Conservation (phyloP, 2,888 invertebrate species). For the Ennomos fuscantarius region DNA sequence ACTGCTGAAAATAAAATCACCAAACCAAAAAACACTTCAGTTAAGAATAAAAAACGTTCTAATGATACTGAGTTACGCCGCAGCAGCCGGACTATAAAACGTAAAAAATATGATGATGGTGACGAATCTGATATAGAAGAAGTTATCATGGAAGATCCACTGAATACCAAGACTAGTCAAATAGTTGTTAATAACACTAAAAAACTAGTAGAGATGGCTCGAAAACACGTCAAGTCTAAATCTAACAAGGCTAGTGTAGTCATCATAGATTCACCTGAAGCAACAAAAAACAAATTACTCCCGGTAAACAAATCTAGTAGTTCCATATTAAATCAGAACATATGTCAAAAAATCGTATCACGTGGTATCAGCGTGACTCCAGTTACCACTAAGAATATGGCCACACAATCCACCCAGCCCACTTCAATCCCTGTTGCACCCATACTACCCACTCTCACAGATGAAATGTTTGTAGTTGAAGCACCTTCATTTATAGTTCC, state of each 20-base stretch:
- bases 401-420: slow-evolving; percentile 54
- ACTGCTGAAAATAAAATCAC: slow-evolving; percentile 50
- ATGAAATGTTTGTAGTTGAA: slow-evolving; percentile 97
- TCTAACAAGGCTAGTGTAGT: slow-evolving; percentile 91
- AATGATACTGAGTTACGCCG: slow-evolving; percentile 53
- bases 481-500: slow-evolving; percentile 97
- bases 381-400: slow-evolving; percentile 54
- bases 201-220: slow-evolving; percentile 88
- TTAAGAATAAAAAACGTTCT: slow-evolving; percentile 24
- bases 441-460: slow-evolving; percentile 93
- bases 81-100: slow-evolving; percentile 75
- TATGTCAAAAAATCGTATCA: slow-evolving; percentile 84
- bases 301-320: slow-evolving; percentile 71
- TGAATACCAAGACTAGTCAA: slow-evolving; percentile 62
- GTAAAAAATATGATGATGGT: slow-evolving; percentile 84
- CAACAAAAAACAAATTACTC: slow-evolving; percentile 85
- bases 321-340: slow-evolving; percentile 63
- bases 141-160: slow-evolving; percentile 85
- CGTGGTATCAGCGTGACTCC: slow-evolving; percentile 75
- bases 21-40: background rate
- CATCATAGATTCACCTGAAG: slow-evolving; percentile 91
- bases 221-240: slow-evolving; percentile 80
- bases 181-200: slow-evolving; percentile 91
- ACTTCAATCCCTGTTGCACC: slow-evolving; percentile 55
- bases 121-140: slow-evolving; percentile 88